These are phyloP conservation scores for Drosophila demipolita DNA, from an alignment of 2,888 invertebrate genomes.

Conservation along the genomic window DNA sequence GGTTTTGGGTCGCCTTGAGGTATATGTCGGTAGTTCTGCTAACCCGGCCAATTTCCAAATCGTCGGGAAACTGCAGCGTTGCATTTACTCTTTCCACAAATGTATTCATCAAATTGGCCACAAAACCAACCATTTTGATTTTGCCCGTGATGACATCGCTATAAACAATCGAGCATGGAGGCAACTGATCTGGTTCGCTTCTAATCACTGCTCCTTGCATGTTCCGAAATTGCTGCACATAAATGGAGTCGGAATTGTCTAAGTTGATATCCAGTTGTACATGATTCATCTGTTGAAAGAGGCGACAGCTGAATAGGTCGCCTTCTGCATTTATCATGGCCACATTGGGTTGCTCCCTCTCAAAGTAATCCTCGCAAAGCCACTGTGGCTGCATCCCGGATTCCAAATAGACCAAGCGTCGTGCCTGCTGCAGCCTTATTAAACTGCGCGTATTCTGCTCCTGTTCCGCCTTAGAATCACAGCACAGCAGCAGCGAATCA, in stretches of 20 bases:
- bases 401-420: constrained; percentile 1
- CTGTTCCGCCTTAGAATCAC: constrained; percentile 2
- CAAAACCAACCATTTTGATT: neutral
- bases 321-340: neutral
- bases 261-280: neutral
- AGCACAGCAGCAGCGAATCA: neutral
- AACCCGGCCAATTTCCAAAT: neutral
- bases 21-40: constrained; percentile 1
- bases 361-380: constrained; percentile 1
- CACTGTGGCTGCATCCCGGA: neutral
- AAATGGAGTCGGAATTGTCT: neutral
- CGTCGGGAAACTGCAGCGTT: constrained; percentile 18
- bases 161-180: neutral
- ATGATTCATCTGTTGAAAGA: neutral
- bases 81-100: constrained; percentile 1
- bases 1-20: neutral
- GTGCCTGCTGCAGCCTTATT: constrained; percentile 1
- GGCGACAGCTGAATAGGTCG: neutral
- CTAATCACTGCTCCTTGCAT: constrained; percentile 3
- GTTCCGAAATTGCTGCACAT: constrained; percentile 3
- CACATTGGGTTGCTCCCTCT: constrained; percentile 4
- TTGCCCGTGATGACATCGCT: neutral
- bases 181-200: neutral
- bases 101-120: neutral
- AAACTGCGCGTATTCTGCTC: neutral